phyloP scores from a whole-genome alignment of 35 echinoderm and acorn worm genomes.

The Eucidaris tribuloides region DNA sequence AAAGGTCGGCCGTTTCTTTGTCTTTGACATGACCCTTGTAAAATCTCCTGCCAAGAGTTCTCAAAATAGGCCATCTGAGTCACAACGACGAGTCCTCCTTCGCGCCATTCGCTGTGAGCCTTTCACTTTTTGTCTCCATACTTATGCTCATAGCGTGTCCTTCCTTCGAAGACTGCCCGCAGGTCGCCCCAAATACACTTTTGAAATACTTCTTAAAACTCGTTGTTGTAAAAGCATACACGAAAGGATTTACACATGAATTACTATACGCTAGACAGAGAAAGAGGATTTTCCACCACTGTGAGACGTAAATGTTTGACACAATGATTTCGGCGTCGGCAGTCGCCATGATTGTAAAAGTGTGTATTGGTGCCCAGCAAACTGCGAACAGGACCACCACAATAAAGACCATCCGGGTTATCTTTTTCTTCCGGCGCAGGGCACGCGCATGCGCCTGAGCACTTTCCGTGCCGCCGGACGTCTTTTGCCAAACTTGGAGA shows the following conservation, averaged over 20 bases:
- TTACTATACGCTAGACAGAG: conserved; percentile 75
- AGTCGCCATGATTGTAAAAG: conserved; percentile 13
- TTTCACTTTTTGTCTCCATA: neutral
- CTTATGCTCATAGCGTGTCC: conserved; percentile 25
- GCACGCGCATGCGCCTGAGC: conserved; percentile 65
- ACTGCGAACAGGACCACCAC: conserved; percentile 88
- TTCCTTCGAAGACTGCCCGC: conserved; percentile 2
- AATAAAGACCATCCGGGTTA: conserved; percentile 91
- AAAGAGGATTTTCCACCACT: conserved; percentile 2
- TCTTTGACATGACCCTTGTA: too few relatives aligned
- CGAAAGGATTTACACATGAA: conserved; percentile 87
- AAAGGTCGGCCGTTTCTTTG: too few relatives aligned
- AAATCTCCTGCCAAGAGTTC: too few relatives aligned
- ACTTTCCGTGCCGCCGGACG: conserved; percentile 78
- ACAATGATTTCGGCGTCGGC: neutral
- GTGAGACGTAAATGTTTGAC: neutral
- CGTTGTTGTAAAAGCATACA: conserved; percentile 90
- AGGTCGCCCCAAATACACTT: conserved; percentile 3
- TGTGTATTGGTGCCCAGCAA: conserved; percentile 85
- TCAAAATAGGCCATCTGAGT: neutral
- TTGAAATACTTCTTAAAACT: conserved; percentile 85
- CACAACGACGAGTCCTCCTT: conserved; percentile 29
- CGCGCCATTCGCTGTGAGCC: neutral
- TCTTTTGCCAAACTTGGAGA: conserved; percentile 76
- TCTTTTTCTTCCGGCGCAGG: conserved; percentile 76